Conservation (phyloP, 2,888 invertebrate species). For the Dryocosmus kuriphilus region DNA sequence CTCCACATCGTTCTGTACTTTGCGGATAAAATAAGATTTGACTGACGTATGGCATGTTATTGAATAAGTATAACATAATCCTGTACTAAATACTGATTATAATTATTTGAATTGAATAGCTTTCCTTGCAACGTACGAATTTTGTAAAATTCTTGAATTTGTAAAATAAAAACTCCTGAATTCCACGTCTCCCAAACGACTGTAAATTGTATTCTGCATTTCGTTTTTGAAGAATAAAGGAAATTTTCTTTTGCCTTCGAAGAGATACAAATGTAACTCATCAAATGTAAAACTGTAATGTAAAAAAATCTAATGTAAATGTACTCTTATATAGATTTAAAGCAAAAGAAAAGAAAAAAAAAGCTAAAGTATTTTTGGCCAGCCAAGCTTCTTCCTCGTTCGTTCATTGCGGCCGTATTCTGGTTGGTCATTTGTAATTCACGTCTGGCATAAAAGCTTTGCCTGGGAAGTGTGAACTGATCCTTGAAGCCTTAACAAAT, state of each 20-base stretch:
- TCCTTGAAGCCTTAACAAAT: conserved; percentile 63
- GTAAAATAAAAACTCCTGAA: conserved; percentile 66
- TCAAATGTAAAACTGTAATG: conserved; percentile 46
- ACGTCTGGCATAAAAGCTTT: conserved; percentile 65
- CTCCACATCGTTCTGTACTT: conserved; percentile 53
- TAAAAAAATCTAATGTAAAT: conserved; percentile 61
- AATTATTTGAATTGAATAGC: conserved; percentile 57
- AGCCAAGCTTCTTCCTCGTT: conserved; percentile 68
- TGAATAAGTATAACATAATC: conserved; percentile 61
- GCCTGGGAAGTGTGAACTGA: conserved; percentile 67
- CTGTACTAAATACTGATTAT: conserved; percentile 57
- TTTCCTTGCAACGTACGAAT: conserved; percentile 60
- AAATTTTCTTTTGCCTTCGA: conserved; percentile 55
- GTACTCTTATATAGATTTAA: conserved; percentile 68
- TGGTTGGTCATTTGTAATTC: conserved; percentile 68
- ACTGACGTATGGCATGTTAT: conserved; percentile 36
- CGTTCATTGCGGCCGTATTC: conserved; percentile 71
- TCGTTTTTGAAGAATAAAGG: conserved; percentile 63
- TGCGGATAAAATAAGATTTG: conserved; percentile 9
- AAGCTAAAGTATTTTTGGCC: conserved; percentile 62
- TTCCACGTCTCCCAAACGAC: conserved; percentile 64
- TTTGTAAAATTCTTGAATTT: conserved; percentile 57
- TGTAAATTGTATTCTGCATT: conserved; percentile 64
- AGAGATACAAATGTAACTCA: conserved; percentile 49
- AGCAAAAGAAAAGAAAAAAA: conserved; percentile 56